phyloP scores from a whole-genome alignment of 2,113 vertebrate genomes.

The Carassius auratus region DNA sequence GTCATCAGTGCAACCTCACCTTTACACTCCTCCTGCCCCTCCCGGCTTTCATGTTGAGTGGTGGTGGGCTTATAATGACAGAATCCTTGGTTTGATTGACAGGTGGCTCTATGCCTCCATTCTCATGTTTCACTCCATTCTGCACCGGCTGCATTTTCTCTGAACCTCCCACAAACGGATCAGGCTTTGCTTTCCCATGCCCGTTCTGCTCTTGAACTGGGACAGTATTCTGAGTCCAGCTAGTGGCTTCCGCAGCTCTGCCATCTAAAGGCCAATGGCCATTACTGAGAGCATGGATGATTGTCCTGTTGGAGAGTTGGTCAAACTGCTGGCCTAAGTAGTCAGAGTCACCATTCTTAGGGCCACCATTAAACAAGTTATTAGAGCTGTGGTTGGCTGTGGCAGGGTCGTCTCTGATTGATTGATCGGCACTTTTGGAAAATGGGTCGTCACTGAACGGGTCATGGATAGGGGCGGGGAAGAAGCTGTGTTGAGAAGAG shows the following conservation, averaged over 20 bases:
- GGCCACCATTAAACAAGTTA: constrained; percentile 66
- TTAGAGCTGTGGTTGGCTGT: constrained; percentile 72
- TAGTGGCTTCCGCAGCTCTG: constrained; percentile 56
- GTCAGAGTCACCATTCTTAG: constrained; percentile 76
- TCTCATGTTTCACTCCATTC: constrained; percentile 72
- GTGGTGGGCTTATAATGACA: constrained; percentile 85
- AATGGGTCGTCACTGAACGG: constrained; percentile 90
- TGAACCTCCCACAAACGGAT: constrained; percentile 72
- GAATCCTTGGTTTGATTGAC: constrained; percentile 74
- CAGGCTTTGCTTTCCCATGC: constrained; percentile 65
- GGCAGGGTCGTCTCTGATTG: constrained; percentile 69
- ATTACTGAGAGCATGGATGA: constrained; percentile 74
- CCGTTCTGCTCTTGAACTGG: constrained; percentile 77
- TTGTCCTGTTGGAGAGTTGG: constrained; percentile 82
- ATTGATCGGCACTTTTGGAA: constrained; percentile 68
- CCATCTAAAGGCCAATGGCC: constrained; percentile 74
- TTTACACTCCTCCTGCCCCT: constrained; percentile 84
- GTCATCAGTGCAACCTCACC: constrained; percentile 71
- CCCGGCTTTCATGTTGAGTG: constrained; percentile 85
- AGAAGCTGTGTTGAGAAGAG: constrained; percentile 83
- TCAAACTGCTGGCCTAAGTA: constrained; percentile 85
- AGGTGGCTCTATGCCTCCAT: constrained; percentile 58
- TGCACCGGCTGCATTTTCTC: constrained; percentile 71
- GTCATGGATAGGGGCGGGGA: constrained; percentile 85
- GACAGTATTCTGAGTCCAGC: constrained; percentile 64